Evolutionary conservation across 2,797 vertebrate genomes (phyloP), one percentile per base, ranked within the genome.

Genomic region (Muraenolepis orangiensis): DNA sequence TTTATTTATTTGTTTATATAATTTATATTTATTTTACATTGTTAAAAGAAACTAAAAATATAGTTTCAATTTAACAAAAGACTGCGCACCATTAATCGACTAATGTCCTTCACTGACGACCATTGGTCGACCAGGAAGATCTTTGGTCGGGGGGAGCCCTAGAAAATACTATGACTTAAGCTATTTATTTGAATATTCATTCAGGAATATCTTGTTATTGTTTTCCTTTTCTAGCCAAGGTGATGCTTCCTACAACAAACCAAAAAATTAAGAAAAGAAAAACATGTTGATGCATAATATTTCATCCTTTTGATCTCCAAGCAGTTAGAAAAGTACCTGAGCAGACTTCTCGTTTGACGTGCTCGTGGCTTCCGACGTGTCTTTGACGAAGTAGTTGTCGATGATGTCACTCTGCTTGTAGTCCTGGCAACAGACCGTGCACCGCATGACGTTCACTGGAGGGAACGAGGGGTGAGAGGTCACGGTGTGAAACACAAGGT

Each of bases 331-430:
- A n/a, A 23, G 36, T 76, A 99, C 98, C 96, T 99, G 97, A 73
- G 96, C 94, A 42, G 96, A 93, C 76, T 97, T 99, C 89, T 98
- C 97, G 76, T 96, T 94, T 0, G 96, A 96, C 42, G 95, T 94
- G 90, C 90, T 96, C 16, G 95, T 93, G 2, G 91, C 86, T 83
- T 99, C 98, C 2, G 97, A 94, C 0, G 95, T 96, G 87, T 99
- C 98, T 92, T 98, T 99, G 76, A 99, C 96, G 83, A 99, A 99
- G 89, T 99, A 98, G 90, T 99, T 99, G 90, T 99, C 96, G 84
- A 99, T 95, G 79, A 99, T 95, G 84, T 99, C 97, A 40, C 94
- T 98, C 90, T 98, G 97, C 70, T 98, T 96, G 94, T 96, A 99
- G 88, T 99, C 98, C 78, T 99, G 97, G 90, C 95, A 95, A 84